Conservation (phyloP, 2,888 invertebrate species). For the Rotaria sp. region DNA sequence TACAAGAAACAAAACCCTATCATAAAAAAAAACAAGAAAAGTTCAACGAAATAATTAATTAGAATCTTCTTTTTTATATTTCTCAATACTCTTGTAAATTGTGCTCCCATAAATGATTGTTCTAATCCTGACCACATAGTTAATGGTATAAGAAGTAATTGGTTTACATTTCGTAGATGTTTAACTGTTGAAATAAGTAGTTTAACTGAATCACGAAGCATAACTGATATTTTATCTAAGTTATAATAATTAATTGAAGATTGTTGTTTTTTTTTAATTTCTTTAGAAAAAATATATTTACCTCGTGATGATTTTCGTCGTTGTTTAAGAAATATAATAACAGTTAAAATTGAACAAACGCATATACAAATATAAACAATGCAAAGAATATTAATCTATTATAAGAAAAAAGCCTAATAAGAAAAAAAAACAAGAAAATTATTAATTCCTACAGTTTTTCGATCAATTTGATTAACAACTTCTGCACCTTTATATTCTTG, state of each 20-base stretch:
- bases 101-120: constrained; percentile 34
- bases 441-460: background rate
- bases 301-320: background rate
- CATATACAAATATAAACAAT: constrained; percentile 10
- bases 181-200: constrained; percentile 32
- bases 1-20: constrained; percentile 50
- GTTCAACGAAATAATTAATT: background rate
- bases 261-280: background rate
- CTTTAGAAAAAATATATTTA: background rate
- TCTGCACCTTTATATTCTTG: background rate
- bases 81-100: constrained; percentile 31
- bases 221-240: background rate
- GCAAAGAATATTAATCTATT: background rate
- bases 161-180: constrained; percentile 33
- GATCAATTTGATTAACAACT: constrained; percentile 3
- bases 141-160: constrained; percentile 32
- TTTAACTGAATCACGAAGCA: background rate
- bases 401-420: too few species aligned
- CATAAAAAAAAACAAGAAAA: constrained; percentile 12
- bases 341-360: background rate
- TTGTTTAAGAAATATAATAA: background rate
- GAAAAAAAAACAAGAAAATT: background rate
- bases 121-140: constrained; percentile 35
- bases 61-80: background rate
- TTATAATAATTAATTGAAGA: background rate